Evolutionary conservation across 1,140 invertebrate species (phyloP), one percentile per base, ranked within the genome.

Genomic region (Zaprionus vittiger): DNA sequence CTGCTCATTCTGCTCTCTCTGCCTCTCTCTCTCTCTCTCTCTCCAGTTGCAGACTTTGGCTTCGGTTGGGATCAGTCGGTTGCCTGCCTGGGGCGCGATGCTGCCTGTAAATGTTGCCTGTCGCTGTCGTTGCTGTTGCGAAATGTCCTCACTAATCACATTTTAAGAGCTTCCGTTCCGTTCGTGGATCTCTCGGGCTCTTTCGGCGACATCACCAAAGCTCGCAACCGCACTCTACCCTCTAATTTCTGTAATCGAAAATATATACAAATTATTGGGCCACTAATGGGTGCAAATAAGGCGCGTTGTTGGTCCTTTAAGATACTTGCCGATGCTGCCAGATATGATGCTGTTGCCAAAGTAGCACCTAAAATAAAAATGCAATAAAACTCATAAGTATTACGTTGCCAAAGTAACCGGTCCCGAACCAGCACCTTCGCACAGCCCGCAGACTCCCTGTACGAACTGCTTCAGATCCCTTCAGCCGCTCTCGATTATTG

Each of bases 101-200:
- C n/a, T 65, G 38, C 38, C 38, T 59, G 28, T 12, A 11, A n/a
- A 37, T 11, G 15, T n/a, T 41, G 38, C 38, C 5, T 41, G 38
- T n/a, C 15, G 38, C 38, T 34, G 31, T 34, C 9, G 38, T 6
- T 67, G 56, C 54, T 20, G 22, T 15, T 56, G 64, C 34, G 5
- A 55, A 31, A 57, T 72, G 52, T 57, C 44, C 71, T 56, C 54
- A 84, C 83, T 80, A 84, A 83, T 77, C 77, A 69, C 73, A 73
- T 74, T 80, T 77, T 57, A 77, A 70, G 37, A 67, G 77, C 49
- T 55, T 52, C 61, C 61, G 28, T 52, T 60, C 2, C 41, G 41
- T 6, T 17, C 6, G n/a, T 44, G 2, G 20, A 12, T 22, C 31
- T 11, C 1, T 31, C 31, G 47, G 11, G 20, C 20, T 24, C 47